Conservation (phyloP, 35 echinoderm and acorn worm genomes). For the Stichopus chloronotus region DNA sequence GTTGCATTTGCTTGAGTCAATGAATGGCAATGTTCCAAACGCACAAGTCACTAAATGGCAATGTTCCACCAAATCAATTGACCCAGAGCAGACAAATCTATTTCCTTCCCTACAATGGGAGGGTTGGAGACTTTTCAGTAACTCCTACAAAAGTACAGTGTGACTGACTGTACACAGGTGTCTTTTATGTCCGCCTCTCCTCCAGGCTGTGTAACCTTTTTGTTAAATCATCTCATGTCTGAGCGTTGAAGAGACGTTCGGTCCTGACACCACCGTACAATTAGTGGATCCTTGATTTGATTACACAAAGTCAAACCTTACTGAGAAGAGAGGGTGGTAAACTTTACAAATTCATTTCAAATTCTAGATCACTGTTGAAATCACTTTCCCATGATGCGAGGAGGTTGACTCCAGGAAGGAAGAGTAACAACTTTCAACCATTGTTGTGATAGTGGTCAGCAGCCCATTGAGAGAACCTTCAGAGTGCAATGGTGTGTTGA, state of each 20-base stretch:
- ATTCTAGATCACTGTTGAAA: constrained; percentile 3
- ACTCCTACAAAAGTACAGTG: constrained; percentile 32
- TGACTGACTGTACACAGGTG: constrained; percentile 35
- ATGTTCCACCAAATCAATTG: constrained; percentile 70
- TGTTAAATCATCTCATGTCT: constrained; percentile 40
- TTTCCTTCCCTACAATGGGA: constrained; percentile 66
- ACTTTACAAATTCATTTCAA: constrained; percentile 30
- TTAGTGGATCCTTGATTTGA: constrained; percentile 35
- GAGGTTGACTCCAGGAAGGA: not conserved
- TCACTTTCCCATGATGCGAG: not conserved
- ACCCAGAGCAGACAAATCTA: constrained; percentile 45
- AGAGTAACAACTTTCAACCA: not conserved
- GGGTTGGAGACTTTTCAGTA: constrained; percentile 39
- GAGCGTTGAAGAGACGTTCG: constrained; percentile 18
- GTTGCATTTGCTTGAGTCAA: constrained; percentile 62
- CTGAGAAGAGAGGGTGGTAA: not conserved
- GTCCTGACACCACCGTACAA: not conserved
- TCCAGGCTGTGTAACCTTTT: constrained; percentile 70
- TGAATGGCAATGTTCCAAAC: not conserved
- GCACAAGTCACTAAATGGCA: not conserved
- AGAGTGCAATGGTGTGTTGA: constrained; percentile 66
- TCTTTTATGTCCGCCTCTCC: constrained; percentile 72
- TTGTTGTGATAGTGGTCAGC: not conserved
- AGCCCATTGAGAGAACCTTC: constrained; percentile 61
- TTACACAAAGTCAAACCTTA: not conserved